Base-by-base conservation (phyloP, 2,888 invertebrate species). In the Gandaritis pyraliata region DNA sequence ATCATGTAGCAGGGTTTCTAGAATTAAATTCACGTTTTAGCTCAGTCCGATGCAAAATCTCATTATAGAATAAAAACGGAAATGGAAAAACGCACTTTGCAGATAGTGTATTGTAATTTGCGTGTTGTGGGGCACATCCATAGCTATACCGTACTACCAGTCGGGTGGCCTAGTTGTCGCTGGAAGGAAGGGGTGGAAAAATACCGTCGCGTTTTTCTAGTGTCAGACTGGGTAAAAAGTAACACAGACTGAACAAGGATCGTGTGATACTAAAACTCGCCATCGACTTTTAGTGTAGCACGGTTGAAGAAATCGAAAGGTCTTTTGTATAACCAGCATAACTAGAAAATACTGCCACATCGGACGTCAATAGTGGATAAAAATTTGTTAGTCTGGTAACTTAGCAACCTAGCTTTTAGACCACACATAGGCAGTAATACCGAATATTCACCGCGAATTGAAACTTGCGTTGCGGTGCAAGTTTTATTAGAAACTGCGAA, bases 401-500 rank as follows among this genome's bases (percentile, higher is more conserved):
- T 6, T 23, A 6, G 23, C 23, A 23, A 23, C 6, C 23, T 23
- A n/a, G n/a, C n/a, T n/a, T n/a, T n/a, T n/a, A n/a, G n/a, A n/a
- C n/a, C n/a, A n/a, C n/a, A n/a, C n/a, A n/a, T 2, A 23, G 23
- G 23, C 23, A 53, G 49, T 61, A 54, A 58, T 58, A 51, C 43
- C 36, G 41, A 64, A 58, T 58, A 48, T 58, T 63, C 39, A 18
- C 50, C 36, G 59, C 46, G 58, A 51, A 59, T 53, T 51, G 51
- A 41, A 52, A 50, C 56, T 65, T 58, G 52, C 61, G 53, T 58
- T 63, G 58, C 64, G 60, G 61, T 64, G 55, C 64, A 58, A 64
- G 62, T 64, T 68, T 62, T 67, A 69, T 69, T 69, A 64, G 62
- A 69, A 64, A 71, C 71, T 64, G 70, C 66, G 58, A 69, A 73